phyloP scores from a whole-genome alignment of 1,140 invertebrate species.

The Calycopis cecrops region DNA sequence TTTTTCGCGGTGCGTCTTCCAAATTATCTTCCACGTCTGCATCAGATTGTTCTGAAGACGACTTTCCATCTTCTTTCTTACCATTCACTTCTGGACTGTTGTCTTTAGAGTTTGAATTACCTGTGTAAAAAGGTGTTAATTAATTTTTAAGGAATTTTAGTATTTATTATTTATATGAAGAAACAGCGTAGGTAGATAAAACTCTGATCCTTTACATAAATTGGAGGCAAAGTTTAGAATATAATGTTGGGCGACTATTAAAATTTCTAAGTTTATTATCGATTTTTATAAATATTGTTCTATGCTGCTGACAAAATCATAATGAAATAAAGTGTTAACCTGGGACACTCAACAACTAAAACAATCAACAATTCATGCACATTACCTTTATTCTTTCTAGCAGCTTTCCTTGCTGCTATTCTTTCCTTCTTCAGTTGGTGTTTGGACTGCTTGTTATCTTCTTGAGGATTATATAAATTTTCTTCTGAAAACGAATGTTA shows the following conservation, averaged over 20 bases:
- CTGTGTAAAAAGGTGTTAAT: constrained; percentile 20
- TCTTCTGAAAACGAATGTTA: constrained; percentile 64
- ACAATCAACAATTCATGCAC: neutral
- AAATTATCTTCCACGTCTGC: constrained; percentile 89
- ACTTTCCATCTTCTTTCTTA: constrained; percentile 68
- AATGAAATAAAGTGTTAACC: too few species aligned
- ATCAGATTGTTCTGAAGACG: constrained; percentile 81
- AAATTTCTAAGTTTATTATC: too few species aligned
- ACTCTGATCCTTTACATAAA: too few species aligned
- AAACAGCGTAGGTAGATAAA: too few species aligned
- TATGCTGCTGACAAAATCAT: too few species aligned
- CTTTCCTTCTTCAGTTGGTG: constrained; percentile 82
- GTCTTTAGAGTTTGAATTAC: constrained; percentile 37
- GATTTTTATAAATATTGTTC: too few species aligned
- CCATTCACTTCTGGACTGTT: constrained; percentile 43
- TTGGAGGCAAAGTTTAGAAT: too few species aligned
- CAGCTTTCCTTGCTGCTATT: constrained; percentile 76
- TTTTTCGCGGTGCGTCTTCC: constrained; percentile 74
- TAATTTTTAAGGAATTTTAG: neutral
- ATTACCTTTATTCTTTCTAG: constrained; percentile 60
- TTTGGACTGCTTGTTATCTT: constrained; percentile 78
- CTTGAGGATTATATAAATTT: constrained; percentile 64
- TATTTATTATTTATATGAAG: too few species aligned
- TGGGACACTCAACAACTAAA: too few species aligned
- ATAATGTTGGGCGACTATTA: too few species aligned